Evolutionary conservation across 2,888 invertebrate genomes (phyloP), one percentile per base, ranked within the genome.

Genomic region (Synanthedon myopaeformis): DNA sequence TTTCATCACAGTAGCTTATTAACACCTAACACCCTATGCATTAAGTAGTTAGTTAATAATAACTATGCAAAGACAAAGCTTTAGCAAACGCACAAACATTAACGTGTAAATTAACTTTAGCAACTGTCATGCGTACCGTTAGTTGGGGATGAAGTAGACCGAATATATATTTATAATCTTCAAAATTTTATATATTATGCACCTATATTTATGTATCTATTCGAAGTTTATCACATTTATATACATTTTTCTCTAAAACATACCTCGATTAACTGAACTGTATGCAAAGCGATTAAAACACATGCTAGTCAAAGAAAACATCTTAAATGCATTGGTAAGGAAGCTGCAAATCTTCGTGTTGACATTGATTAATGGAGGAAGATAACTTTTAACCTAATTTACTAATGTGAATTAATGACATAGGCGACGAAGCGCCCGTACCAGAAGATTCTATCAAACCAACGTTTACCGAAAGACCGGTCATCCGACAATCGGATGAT

Each of bases 391-490:
- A 35, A 35, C 10, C 8, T 35, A 35, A 35, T 35, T 59, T 66
- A 71, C 62, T 84, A 74, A 78, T 70, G 61, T 72, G 64, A 67
- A 71, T 72, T 76, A 57, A 63, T 65, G 60, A 69, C 69, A 62
- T 79, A 96, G 96, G 96, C 94, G 96, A 97, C 89, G 96, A 96
- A 90, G 96, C 96, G 81, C 95, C 96, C 70, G 94, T 96, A 79
- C 96, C 96, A 71, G 94, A 95, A 73, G 95, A 96, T 87, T 96
- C 94, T 83, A 94, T 96, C 88, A 97, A 96, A 89, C 98, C 99
- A 68, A 96, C 97, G 67, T 99, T 98, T 90, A 97, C 98, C 76
- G 97, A 98, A 91, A 93, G 98, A 88, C 98, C 98, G 60, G 92
- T 96, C 79, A 97, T 98, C 86, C 93, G 96, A 89, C 98, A 98